Conservation (phyloP, 2,113 vertebrate genomes). For the Nothocercus julius region DNA sequence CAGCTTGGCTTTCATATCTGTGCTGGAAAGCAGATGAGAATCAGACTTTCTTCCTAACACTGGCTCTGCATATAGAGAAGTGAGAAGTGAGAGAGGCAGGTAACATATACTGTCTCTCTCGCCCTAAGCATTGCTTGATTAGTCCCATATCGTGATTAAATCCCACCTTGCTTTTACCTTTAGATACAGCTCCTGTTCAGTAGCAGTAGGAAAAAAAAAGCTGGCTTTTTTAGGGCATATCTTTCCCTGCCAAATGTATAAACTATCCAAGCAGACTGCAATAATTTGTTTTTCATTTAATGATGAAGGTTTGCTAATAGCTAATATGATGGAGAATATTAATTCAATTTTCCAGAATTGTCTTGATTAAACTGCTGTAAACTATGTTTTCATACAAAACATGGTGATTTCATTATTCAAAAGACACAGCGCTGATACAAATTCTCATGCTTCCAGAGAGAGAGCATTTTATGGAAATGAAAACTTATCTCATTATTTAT, state of each 20-base stretch:
- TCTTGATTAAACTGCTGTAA: slow-evolving; percentile 44
- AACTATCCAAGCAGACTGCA: not conserved
- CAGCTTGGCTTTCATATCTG: not conserved
- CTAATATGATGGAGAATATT: not conserved
- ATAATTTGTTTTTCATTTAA: slow-evolving; percentile 6
- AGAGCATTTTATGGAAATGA: not conserved
- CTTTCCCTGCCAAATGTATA: not conserved
- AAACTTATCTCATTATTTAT: slow-evolving; percentile 5
- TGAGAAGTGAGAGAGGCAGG: too few species aligned
- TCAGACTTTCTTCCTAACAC: not conserved
- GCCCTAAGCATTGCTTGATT: not conserved
- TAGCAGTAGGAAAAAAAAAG: not conserved
- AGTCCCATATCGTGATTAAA: not conserved
- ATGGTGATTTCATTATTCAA: slow-evolving; percentile 9
- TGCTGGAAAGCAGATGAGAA: not conserved
- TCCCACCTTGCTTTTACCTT: not conserved
- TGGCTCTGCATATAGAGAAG: not conserved
- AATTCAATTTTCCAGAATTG: slow-evolving; percentile 14
- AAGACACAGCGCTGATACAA: not conserved
- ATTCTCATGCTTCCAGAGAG: not conserved
- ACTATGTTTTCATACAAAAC: slow-evolving; percentile 25
- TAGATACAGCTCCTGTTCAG: not conserved
- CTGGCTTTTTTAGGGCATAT: not conserved
- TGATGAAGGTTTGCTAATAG: not conserved
- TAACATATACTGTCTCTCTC: not conserved